Base-by-base conservation (phyloP, 2,797 vertebrate genomes). In the Molossus alvarezi region DNA sequence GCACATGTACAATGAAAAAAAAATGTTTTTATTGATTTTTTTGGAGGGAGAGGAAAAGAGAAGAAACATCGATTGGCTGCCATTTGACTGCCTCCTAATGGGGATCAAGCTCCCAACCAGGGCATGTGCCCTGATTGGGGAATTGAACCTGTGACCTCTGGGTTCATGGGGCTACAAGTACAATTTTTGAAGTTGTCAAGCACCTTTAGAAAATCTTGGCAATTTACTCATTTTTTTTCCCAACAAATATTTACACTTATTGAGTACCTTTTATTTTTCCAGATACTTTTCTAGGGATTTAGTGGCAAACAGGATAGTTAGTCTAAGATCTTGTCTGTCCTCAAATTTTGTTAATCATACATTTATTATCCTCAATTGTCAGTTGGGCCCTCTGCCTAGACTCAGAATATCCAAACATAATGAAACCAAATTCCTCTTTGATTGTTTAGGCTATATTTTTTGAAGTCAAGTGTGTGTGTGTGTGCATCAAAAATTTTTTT, bases 221-320 rank as follows among this genome's bases (percentile, higher is more conserved):
- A 60, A 80, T 89, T 67, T 41, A 48, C 37, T 37, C 0, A 10
- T 48, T 62, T 72, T 86, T 89, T 85, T 3, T 9, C 51, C n/a
- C n/a, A 93, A n/a, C 65, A 80, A 41, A 60, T 80, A 62, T 37
- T 71, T 89, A 48, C 6, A 89, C 14, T 84, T 77, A n/a, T 2
- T 86, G 65, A 83, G 23, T 29, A 23, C 17, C 20, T 80, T 92
- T 85, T 80, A 37, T 84, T 80, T 95, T 95, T 69, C 67, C 10
- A 60, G 58, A 69, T 86, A 60, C 12, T 60, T 11, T 84, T 57
- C 76, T 80, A 72, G 51, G 55, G n/a, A 80, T 79, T 75, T 75
- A 14, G 37, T 58, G 37, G 41, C 75, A 86, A n/a, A 67, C 25
- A 57, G 67, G 21, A 79, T 80, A 65, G 29, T 87, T 80, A 65